Evolutionary conservation across 2,113 vertebrate genomes (phyloP).

Genomic region (Osmerus mordax): DNA sequence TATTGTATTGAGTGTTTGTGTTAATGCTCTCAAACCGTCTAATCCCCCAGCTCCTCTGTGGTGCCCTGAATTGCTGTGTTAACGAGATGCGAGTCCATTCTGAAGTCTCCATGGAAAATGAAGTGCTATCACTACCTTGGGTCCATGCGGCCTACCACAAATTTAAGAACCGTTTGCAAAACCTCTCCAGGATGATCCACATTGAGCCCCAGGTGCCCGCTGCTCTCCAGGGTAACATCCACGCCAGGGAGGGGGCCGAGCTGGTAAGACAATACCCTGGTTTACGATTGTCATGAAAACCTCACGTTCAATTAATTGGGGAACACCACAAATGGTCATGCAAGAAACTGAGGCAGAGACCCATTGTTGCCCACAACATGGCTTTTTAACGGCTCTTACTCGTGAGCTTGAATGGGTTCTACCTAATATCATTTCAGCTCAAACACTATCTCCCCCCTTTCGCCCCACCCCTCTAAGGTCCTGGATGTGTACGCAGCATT

Average conservation of each 20-base stretch:
- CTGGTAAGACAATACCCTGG: slow-evolving; percentile 50
- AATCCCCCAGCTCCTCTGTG: slow-evolving; percentile 73
- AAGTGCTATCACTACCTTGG: slow-evolving; percentile 70
- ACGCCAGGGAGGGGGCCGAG: slow-evolving; percentile 46
- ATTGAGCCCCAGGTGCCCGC: slow-evolving; percentile 65
- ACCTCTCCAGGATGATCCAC: slow-evolving; percentile 81
- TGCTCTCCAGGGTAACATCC: slow-evolving; percentile 46
- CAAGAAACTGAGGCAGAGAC: neutral
- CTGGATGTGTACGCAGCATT: slow-evolving; percentile 80
- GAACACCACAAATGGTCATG: neutral
- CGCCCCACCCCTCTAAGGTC: slow-evolving; percentile 55
- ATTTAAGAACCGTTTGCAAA: slow-evolving; percentile 86
- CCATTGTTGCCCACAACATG: neutral
- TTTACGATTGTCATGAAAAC: neutral
- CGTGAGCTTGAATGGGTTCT: neutral
- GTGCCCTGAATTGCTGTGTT: slow-evolving; percentile 76
- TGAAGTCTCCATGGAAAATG: too few relatives aligned
- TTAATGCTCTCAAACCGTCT: slow-evolving; percentile 4
- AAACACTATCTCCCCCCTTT: neutral
- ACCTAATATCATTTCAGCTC: neutral
- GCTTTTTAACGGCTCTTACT: too few relatives aligned
- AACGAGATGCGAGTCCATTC: slow-evolving; percentile 61
- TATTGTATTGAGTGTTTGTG: neutral
- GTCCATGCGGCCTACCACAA: slow-evolving; percentile 78
- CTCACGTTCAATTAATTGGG: neutral